phyloP scores from a whole-genome alignment of 1,140 invertebrate species.

The Drosophila nebulosa region DNA sequence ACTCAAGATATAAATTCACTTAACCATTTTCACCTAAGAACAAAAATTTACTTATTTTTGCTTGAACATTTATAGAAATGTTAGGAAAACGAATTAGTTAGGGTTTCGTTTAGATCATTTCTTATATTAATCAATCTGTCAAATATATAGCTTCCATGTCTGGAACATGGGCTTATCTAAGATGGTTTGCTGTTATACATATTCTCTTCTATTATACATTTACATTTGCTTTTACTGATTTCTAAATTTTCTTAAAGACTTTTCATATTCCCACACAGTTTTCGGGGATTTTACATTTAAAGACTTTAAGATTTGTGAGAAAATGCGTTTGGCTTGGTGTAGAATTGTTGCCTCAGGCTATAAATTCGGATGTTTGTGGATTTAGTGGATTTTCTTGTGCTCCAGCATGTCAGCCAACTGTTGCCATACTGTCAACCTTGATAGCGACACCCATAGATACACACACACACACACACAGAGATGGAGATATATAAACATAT shows the following conservation, averaged over 20 bases:
- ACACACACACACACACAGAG: neutral
- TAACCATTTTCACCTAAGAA: too few species aligned
- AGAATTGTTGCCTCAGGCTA: constrained; percentile 35
- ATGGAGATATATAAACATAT: constrained; percentile 19
- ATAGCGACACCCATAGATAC: constrained; percentile 14
- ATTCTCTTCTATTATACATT: too few species aligned
- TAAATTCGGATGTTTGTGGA: constrained; percentile 47
- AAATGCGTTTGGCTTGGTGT: neutral
- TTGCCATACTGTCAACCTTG: constrained; percentile 41
- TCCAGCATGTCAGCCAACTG: constrained; percentile 27
- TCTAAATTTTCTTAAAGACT: neutral
- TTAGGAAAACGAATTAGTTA: too few species aligned
- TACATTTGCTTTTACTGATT: too few species aligned
- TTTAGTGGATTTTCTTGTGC: constrained; percentile 19
- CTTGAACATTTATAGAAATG: too few species aligned
- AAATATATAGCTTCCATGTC: too few species aligned
- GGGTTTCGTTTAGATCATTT: too few species aligned
- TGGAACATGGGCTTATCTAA: too few species aligned
- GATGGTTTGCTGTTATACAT: too few species aligned
- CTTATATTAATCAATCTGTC: too few species aligned
- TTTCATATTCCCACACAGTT: constrained; percentile 4
- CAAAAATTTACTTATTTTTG: too few species aligned
- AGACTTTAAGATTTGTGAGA: constrained; percentile 30
- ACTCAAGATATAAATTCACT: too few species aligned
- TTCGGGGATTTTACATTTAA: constrained; percentile 43